phyloP scores from a whole-genome alignment of 1,140 invertebrate genomes.

The Drosophila seguyi region DNA sequence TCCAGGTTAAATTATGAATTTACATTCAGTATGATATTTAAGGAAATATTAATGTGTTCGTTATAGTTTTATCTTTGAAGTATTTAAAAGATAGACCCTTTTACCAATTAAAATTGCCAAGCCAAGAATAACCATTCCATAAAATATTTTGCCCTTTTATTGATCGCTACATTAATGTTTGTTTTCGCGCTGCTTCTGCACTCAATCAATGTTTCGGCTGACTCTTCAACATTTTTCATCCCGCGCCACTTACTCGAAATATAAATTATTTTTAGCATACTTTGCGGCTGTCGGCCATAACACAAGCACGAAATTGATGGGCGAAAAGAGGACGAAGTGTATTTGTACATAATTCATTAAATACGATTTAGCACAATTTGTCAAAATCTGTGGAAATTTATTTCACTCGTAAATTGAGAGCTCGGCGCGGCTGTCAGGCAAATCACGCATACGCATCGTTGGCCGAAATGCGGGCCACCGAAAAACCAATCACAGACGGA shows the following conservation, averaged over 20 bases:
- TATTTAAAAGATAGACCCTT: not conserved
- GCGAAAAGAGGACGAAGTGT: conserved; percentile 31
- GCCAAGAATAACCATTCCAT: not conserved
- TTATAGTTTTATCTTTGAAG: too few species aligned
- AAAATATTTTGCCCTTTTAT: not conserved
- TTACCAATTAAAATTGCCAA: not conserved
- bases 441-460: conserved; percentile 37
- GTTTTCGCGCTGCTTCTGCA: not conserved
- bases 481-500: conserved; percentile 32
- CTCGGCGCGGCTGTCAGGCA: conserved; percentile 37
- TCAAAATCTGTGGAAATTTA: conserved; percentile 46
- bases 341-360: conserved; percentile 50
- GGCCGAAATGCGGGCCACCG: conserved; percentile 1
- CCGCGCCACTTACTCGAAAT: not conserved
- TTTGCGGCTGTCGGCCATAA: conserved; percentile 39
- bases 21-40: too few species aligned
- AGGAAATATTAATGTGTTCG: too few species aligned
- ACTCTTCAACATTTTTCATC: conserved; percentile 12
- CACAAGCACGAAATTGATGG: conserved; percentile 32
- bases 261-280: conserved; percentile 43
- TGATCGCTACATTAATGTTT: not conserved
- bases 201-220: conserved; percentile 13
- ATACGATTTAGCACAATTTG: conserved; percentile 44
- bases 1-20: not conserved
- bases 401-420: conserved; percentile 56